Base-by-base conservation (phyloP, 23 tunicate genomes). In the Oikopleura albicans region DNA sequence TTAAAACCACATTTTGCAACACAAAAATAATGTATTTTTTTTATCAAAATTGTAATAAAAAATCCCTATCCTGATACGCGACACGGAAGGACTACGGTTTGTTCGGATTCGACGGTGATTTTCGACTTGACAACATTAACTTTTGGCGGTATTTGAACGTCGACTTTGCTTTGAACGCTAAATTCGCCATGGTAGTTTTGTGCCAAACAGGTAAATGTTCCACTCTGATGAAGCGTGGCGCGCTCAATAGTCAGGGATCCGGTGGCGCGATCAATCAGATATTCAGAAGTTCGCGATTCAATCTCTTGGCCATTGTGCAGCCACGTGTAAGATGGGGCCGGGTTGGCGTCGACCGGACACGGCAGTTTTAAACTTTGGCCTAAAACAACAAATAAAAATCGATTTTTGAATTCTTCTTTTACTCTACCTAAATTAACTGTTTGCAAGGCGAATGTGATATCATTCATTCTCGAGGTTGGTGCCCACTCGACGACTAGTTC, bases 401-500 rank as follows among this genome's bases (percentile, higher is more conserved):
- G n/a, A n/a, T n/a, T n/a, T n/a, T n/a, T n/a, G n/a, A n/a, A n/a
- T n/a, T n/a, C n/a, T n/a, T n/a, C n/a, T n/a, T n/a, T n/a, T n/a
- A n/a, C n/a, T n/a, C n/a, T n/a, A n/a, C n/a, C n/a, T n/a, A n/a
- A n/a, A n/a, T n/a, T n/a, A n/a, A n/a, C n/a, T n/a, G 12, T 49
- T 49, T 8, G 12, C 63, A 22, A 12, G 63, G 12, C 12, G 63
- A 22, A 8, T 49, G 63, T 22, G 22, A 49, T 12, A 22, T 49
- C 22, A 8, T 49, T 49, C 27, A 29, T 22, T 16, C 31, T 31
- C 33, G 79, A 27, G 79, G 33, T 71, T 71, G 79, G 79, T 71
- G 79, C 34, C 79, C 79, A 71, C 37, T 71, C 79, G 36, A 71
- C 79, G 31, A n/a, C 4, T 29, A 71, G 27, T 71, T 71, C 79